These are phyloP conservation scores for Sebastes minor DNA, from an alignment of 2,797 vertebrate species.

Conservation along the genomic window DNA sequence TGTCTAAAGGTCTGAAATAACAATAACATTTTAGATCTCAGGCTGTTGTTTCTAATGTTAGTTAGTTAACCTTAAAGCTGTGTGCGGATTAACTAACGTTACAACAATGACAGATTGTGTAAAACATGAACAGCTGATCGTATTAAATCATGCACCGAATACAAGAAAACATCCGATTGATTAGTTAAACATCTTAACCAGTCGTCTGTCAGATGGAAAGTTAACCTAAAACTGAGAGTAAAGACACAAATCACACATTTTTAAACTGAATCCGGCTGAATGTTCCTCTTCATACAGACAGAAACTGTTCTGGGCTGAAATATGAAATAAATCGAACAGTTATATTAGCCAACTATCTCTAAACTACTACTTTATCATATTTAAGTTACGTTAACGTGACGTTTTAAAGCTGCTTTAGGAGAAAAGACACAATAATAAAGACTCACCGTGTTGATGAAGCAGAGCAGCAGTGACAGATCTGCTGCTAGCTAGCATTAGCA, in stretches of 20 bases:
- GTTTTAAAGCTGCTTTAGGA: background rate
- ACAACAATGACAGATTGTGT: background rate
- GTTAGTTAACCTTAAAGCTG: too few species aligned
- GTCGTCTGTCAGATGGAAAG: background rate
- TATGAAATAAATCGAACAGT: background rate
- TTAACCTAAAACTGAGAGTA: background rate
- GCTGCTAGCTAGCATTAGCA: background rate
- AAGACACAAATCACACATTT: background rate
- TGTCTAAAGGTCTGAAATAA: too few species aligned
- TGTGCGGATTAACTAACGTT: background rate
- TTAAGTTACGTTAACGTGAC: accelerated
- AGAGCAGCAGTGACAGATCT: too few species aligned
- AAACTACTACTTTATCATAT: accelerated
- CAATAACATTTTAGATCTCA: background rate
- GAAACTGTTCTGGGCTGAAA: background rate
- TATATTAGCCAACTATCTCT: accelerated
- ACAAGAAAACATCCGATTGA: accelerated
- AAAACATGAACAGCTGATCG: background rate
- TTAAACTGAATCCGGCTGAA: background rate
- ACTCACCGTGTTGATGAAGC: background rate
- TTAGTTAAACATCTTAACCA: background rate
- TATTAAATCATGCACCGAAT: background rate
- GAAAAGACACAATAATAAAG: background rate
- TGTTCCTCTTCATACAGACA: background rate
- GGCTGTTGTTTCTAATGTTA: background rate